Base-by-base conservation (phyloP, 2,888 invertebrate genomes). In the Ecliptopera silaceata region DNA sequence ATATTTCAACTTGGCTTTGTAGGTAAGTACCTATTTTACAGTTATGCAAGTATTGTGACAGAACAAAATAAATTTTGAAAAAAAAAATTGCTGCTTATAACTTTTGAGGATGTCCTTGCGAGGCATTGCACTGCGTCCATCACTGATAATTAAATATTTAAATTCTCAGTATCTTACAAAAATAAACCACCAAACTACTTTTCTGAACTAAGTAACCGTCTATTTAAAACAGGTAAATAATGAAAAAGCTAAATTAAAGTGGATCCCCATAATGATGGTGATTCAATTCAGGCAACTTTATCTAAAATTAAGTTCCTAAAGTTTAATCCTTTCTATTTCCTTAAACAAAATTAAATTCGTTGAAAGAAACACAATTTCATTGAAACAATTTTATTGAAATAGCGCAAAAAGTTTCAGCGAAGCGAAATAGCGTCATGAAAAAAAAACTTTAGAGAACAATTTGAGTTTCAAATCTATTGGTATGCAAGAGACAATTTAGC, bases 401-500 rank as follows among this genome's bases (percentile, higher is more conserved):
- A 57, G 56, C 53, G 29, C 39, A 13, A 31, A 55, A 53, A 57
- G 39, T 57, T 60, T 31, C 36, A 53, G n/a, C 56, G 34, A 20
- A 50, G 48, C 53, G 42, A 38, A 49, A 34, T 13, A 57, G 66
- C 68, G 67, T 46, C 49, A 36, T 46, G 53, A 50, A 65, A 70
- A 53, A 54, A 12, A 46, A 66, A 63, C 68, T 71, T 68, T 61
- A 64, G 58, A 66, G 60, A 64, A 72, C 66, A 74, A 80, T 77
- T 79, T 77, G 78, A 67, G 71, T 75, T 68, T 70, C 73, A 29
- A 34, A 58, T 64, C 66, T 66, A 80, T 87, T 80, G 72, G 81
- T 86, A 88, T 88, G 83, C 88, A 63, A 65, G 68, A 59, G 66
- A 69, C 72, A 77, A 72, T 73, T 78, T 78, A 74, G 76, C 84